Conservation (phyloP, 2,113 vertebrate species). For the Cygnus atratus region DNA sequence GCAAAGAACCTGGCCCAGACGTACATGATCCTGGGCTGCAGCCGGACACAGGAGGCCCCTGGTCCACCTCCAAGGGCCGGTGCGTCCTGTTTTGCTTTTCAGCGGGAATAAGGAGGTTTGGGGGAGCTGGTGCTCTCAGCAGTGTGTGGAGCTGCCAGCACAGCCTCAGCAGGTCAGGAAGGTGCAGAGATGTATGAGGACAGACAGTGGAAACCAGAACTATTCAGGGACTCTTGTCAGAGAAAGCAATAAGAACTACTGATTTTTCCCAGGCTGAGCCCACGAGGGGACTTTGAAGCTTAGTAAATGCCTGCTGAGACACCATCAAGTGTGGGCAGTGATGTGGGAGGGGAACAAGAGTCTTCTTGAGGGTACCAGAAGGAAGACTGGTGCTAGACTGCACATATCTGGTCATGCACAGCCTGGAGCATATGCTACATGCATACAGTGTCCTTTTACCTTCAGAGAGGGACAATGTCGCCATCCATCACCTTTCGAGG, state of each 20-base stretch:
- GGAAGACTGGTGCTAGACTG: not conserved
- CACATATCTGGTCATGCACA: not conserved
- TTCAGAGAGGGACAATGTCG: not conserved
- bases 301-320: not conserved
- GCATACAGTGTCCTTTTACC: not conserved
- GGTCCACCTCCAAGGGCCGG: not conserved
- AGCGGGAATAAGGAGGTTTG: not conserved
- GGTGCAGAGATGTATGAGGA: not conserved
- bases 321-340: fast-evolving
- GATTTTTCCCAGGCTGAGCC: not conserved
- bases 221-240: not conserved
- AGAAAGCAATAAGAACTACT: not conserved
- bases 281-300: not conserved
- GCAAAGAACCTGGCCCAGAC: not conserved
- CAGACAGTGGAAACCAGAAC: not conserved
- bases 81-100: not conserved
- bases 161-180: not conserved
- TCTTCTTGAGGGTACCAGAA: not conserved
- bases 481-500: not conserved
- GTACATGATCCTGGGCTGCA: fast-evolving
- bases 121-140: not conserved
- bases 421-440: not conserved
- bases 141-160: fast-evolving
- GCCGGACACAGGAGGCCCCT: not conserved
- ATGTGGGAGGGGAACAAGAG: not conserved